A percentile compares a stretch with the other conserved stretches of the same genome.
Evolutionary conservation across 2,888 invertebrate genomes (phyloP).

Genomic region (Cosmopolites sordidus): DNA sequence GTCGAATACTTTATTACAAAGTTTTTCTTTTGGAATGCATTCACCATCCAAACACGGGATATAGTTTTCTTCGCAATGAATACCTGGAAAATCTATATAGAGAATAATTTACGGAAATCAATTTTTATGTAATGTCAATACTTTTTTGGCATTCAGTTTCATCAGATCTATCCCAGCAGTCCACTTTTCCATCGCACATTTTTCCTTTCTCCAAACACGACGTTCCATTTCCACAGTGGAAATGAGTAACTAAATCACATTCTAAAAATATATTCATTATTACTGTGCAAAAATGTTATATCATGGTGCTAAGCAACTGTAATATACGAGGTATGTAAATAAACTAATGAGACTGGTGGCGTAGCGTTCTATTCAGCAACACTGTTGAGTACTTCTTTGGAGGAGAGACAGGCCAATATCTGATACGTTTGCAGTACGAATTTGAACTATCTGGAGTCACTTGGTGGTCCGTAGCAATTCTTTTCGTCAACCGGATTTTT

Average conservation of each 20-base stretch:
- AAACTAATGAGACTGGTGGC: no score
- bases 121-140: background rate
- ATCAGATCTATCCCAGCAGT: constrained; percentile 75
- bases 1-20: constrained; percentile 64
- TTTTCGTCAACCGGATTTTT: no score
- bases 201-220: constrained; percentile 68
- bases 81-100: constrained; percentile 14
- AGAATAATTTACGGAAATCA: no score
- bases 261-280: constrained; percentile 50
- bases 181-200: constrained; percentile 66
- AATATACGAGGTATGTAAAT: no score
- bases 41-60: constrained; percentile 56
- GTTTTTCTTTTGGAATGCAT: constrained; percentile 57
- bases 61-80: constrained; percentile 32
- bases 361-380: no score
- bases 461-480: no score
- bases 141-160: constrained; percentile 59
- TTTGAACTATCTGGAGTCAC: no score
- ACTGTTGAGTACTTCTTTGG: no score
- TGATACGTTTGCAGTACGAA: no score
- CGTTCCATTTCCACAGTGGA: constrained; percentile 69
- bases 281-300: constrained; percentile 7
- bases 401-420: no score
- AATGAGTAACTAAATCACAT: constrained; percentile 63
- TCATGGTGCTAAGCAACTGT: no score